phyloP scores from a whole-genome alignment of 2,888 invertebrate species.

The Uloborus plumipes region DNA sequence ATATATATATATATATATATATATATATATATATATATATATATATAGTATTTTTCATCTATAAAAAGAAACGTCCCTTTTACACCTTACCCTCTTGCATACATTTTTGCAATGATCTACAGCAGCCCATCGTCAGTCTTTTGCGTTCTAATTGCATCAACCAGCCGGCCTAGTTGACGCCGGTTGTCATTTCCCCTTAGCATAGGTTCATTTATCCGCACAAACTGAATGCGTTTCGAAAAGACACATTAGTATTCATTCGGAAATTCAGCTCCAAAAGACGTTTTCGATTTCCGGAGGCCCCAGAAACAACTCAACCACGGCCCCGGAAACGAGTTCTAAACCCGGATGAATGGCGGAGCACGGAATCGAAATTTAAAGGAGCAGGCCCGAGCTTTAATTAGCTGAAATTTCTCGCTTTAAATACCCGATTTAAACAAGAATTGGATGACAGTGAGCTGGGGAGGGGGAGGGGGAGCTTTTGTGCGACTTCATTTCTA shows the following conservation, averaged over 20 bases:
- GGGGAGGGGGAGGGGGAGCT: background rate
- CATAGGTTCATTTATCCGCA: slow-evolving; percentile 22
- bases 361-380: slow-evolving; percentile 26
- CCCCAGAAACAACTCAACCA: slow-evolving; percentile 21
- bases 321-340: slow-evolving; percentile 16
- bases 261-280: slow-evolving; percentile 25
- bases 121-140: too few relatives aligned
- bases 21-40: too few relatives aligned
- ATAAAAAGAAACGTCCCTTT: too few relatives aligned
- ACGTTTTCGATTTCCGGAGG: slow-evolving; percentile 42
- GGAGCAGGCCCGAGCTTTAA: slow-evolving; percentile 28
- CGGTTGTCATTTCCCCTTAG: background rate
- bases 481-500: slow-evolving; percentile 41
- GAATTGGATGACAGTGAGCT: background rate
- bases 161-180: too few relatives aligned
- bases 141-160: too few relatives aligned
- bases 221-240: background rate
- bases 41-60: too few relatives aligned
- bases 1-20: too few relatives aligned
- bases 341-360: slow-evolving; percentile 19
- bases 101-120: too few relatives aligned
- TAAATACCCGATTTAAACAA: slow-evolving; percentile 50
- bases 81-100: too few relatives aligned
- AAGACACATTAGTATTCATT: slow-evolving; percentile 40
- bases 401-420: slow-evolving; percentile 55